Evolutionary conservation across 1,140 invertebrate species (phyloP), one percentile per base, ranked within the genome.

Genomic region (Drosophila kepulauana): DNA sequence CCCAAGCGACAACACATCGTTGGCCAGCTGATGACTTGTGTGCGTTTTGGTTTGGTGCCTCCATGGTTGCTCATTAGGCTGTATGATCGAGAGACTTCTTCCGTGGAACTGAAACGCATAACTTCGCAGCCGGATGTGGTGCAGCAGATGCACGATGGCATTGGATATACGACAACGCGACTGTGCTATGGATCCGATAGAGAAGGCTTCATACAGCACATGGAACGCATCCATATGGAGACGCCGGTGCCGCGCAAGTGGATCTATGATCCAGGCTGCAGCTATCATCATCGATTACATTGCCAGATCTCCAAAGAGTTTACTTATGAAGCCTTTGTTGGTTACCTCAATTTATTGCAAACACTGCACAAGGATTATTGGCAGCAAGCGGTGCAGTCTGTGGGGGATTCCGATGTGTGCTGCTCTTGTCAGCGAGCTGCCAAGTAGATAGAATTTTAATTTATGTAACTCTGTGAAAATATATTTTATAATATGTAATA

Each of bases 211-310:
- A 58, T 43, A 33, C 33, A 15, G 38, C 65, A 86, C 59, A 49
- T 86, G 13, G 43, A 65, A 5, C 46, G 30, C 3, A 57, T 51
- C 0, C 56, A 48, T 10, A 61, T 54, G 30, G n/a, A 43, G 20
- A 52, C 79, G 4, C 82, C 82, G 0, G 33, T 54, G 48, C 75
- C 69, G 5, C 68, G 82, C 4, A 59, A 20, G 1, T 86, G 82
- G 82, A 79, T 86, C 20, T 86, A 81, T 38, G 82, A 86, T 54
- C 71, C 45, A 1, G n/a, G 5, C 6, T 86, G 82, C 46, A 30
- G n/a, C 1, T 54, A 81, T 45, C 82, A 86, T 11, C 82, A 86
- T 79, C 81, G 82, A 0, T 13, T 86, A 16, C 62, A 76, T 38
- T 86, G 82, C 20, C 62, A 64, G 4, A 64, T 67, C 20, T 6